Conservation (phyloP, 2,888 invertebrate genomes). For the Acanthococcus lagerstroemiae region DNA sequence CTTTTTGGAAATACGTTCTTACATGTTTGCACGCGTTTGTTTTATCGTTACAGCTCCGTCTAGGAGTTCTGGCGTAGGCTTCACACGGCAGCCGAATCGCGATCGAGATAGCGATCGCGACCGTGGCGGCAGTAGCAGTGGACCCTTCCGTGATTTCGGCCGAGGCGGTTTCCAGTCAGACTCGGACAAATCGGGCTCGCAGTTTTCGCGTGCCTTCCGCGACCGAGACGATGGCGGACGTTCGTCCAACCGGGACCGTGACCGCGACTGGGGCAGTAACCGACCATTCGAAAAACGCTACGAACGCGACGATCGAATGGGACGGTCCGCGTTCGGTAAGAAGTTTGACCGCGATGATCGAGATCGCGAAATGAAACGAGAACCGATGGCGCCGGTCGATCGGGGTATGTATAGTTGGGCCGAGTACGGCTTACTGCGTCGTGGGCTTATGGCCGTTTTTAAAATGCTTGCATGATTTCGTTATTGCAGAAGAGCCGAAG, state of each 20-base stretch:
- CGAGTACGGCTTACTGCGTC: no score
- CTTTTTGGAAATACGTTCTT: neutral
- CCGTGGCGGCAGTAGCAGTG: neutral
- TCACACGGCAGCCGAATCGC: conserved; percentile 2
- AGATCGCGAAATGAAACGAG: neutral
- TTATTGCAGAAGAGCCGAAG: conserved; percentile 47
- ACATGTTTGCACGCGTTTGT: neutral
- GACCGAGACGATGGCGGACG: conserved; percentile 32
- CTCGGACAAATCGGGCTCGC: neutral
- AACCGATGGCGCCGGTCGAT: no score
- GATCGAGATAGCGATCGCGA: no score
- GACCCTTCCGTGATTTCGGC: conserved; percentile 9
- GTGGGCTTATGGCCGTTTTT: no score
- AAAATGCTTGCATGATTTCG: no score
- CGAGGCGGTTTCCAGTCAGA: neutral
- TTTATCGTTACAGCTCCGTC: neutral
- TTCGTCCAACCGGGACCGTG: conserved; percentile 36
- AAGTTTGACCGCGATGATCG: conserved; percentile 14
- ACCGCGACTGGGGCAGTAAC: conserved; percentile 36
- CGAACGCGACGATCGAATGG: conserved; percentile 33
- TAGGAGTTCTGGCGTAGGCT: neutral
- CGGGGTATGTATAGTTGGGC: no score
- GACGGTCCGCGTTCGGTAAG: conserved; percentile 32
- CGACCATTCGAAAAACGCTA: conserved; percentile 33
- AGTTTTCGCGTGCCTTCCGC: conserved; percentile 24